Conservation (phyloP, 2,113 vertebrate genomes). For the Plotosus lineatus region DNA sequence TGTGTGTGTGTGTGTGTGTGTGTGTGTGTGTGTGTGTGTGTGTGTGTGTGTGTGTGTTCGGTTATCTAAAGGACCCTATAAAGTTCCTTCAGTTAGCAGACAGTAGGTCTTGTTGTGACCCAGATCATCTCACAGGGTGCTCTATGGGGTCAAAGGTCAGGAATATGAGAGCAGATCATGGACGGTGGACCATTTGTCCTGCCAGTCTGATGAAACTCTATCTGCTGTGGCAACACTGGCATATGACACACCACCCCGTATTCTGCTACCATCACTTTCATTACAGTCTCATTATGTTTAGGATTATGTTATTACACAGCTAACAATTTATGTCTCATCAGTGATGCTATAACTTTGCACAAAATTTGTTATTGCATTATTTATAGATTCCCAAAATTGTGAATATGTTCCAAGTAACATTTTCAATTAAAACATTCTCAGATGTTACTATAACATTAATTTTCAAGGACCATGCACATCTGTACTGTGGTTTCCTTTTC, state of each 20-base stretch:
- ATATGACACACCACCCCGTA: background rate
- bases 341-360: too few relatives aligned
- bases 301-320: too few relatives aligned
- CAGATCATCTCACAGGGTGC: conserved; percentile 24
- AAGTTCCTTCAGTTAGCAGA: conserved; percentile 28
- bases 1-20: background rate
- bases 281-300: background rate
- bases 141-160: conserved; percentile 14
- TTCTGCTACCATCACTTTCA: background rate
- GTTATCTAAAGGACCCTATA: background rate
- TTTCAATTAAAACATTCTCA: too few relatives aligned
- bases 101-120: conserved; percentile 20
- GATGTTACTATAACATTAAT: too few relatives aligned
- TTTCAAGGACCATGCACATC: too few relatives aligned
- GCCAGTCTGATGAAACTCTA: conserved; percentile 9
- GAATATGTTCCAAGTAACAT: too few relatives aligned
- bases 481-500: too few relatives aligned
- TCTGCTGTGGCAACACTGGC: background rate
- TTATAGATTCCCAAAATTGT: too few relatives aligned
- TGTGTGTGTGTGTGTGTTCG: background rate
- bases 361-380: too few relatives aligned
- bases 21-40: background rate
- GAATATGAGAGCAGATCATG: conserved; percentile 24
- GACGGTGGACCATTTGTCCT: conserved; percentile 16
- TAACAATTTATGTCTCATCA: too few relatives aligned